These are phyloP conservation scores for Sminthurinus aureus DNA, from an alignment of 2,888 invertebrate species.

Conservation along the genomic window DNA sequence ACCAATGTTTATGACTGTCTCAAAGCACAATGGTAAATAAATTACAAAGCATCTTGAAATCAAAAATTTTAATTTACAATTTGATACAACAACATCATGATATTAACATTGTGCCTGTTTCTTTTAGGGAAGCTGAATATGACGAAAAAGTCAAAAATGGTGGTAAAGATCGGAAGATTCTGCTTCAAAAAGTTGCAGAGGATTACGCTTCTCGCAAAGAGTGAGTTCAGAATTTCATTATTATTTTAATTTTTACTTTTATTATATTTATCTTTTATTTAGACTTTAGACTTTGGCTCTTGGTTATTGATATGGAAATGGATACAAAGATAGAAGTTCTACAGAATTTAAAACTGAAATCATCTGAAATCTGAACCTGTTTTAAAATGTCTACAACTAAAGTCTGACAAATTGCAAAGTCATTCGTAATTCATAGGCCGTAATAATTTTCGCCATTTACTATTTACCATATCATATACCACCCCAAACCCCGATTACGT, in stretches of 20 bases:
- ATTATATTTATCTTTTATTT: no score
- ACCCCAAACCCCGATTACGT: no score
- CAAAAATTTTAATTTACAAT: not conserved
- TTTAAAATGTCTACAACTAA: no score
- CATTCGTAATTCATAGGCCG: no score
- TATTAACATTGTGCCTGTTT: not conserved
- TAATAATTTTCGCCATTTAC: no score
- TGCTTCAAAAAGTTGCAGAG: constrained; percentile 39
- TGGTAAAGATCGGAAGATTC: constrained; percentile 30
- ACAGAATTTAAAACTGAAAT: no score
- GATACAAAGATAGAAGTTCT: no score
- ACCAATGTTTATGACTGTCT: constrained; percentile 45
- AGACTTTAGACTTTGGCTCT: no score
- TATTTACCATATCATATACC: no score
- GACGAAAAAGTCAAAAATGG: constrained; percentile 44
- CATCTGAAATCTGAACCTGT: no score
- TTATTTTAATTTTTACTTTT: not conserved
- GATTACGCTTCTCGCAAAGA: constrained; percentile 48
- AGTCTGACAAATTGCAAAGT: no score
- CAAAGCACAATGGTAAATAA: constrained; percentile 51
- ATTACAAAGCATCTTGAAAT: not conserved
- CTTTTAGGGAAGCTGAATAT: constrained; percentile 51
- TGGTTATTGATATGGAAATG: no score
- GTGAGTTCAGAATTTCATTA: constrained; percentile 40
- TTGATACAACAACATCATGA: not conserved